phyloP scores from a whole-genome alignment of 1,140 invertebrate species.

The Macrotrachela quadricornifera region DNA sequence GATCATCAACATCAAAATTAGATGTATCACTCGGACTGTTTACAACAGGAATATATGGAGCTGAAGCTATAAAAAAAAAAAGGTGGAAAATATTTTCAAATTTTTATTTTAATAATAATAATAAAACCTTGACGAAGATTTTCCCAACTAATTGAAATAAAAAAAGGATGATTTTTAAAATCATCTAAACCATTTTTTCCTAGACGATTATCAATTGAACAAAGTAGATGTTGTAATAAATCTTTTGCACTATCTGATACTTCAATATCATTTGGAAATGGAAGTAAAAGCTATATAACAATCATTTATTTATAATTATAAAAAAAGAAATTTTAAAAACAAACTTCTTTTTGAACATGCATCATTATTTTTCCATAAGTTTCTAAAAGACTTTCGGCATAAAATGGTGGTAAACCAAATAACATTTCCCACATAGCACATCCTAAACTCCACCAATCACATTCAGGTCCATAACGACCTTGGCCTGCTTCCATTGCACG shows the following conservation, averaged over 20 bases:
- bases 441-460: conserved; percentile 98
- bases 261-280: too few relatives aligned
- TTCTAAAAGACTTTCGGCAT: conserved; percentile 93
- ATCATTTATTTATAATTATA: too few relatives aligned
- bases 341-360: conserved; percentile 44
- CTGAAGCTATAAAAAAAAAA: conserved; percentile 21
- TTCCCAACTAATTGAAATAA: conserved; percentile 74
- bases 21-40: conserved; percentile 92
- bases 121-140: conserved; percentile 45
- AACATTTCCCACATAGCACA: conserved; percentile 99
- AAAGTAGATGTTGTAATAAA: conserved; percentile 76
- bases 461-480: conserved; percentile 86
- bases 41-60: conserved; percentile 81
- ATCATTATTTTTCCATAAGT: conserved; percentile 99
- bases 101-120: not conserved
- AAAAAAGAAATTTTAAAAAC: too few relatives aligned
- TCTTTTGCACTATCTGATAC: conserved; percentile 77
- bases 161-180: conserved; percentile 90
- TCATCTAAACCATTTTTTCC: conserved; percentile 86
- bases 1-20: conserved; percentile 92
- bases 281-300: too few relatives aligned
- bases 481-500: conserved; percentile 95
- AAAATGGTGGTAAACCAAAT: conserved; percentile 96
- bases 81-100: not conserved
- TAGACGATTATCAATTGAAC: conserved; percentile 66